Evolutionary conservation across 1,140 invertebrate genomes (phyloP), one percentile per base, ranked within the genome.

Genomic region (Calosoma granatense): DNA sequence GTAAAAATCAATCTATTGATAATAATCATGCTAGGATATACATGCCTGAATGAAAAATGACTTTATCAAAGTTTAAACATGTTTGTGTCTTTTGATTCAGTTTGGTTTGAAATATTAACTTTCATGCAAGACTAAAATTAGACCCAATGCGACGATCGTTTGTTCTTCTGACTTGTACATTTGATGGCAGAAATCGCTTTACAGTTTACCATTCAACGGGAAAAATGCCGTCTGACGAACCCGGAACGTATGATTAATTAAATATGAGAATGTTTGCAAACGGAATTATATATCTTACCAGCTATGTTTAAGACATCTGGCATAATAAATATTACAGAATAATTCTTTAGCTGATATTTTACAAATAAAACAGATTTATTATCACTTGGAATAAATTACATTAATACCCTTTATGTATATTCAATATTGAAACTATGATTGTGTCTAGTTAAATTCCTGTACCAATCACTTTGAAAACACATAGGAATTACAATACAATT

Each of bases 41-140:
- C 9, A 47, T 47, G 17, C 9, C 4, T 4, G 41, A 47, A 47
- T 47, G 41, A 47, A 47, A 47, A 47, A 47, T 47, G 41, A 47
- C 41, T 47, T 47, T 47, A 47, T 47, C 41, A 47, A 47, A 47
- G 41, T 47, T 47, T 47, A 47, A 47, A 47, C 41, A 47, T 47
- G 41, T 47, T 47, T 47, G 9, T 47, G 41, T 47, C 41, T 47
- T 17, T 47, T 47, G 41, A 47, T 47, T 47, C 41, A 47, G 15
- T 47, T 3, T 47, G 6, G 26, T 17, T 47, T 47, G 41, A 47
- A 47, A 47, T 47, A 47, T 47, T 47, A 6, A 47, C 17, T 47
- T 47, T 17, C 26, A 30, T 30, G 14, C 15, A 12, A 47, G 41
- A 47, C 41, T 6, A 36, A 36, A 36, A 47, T 6, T 47, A 11